These are phyloP conservation scores for Halesus radiatus DNA, from an alignment of 1,140 invertebrate species.

Conservation along the genomic window DNA sequence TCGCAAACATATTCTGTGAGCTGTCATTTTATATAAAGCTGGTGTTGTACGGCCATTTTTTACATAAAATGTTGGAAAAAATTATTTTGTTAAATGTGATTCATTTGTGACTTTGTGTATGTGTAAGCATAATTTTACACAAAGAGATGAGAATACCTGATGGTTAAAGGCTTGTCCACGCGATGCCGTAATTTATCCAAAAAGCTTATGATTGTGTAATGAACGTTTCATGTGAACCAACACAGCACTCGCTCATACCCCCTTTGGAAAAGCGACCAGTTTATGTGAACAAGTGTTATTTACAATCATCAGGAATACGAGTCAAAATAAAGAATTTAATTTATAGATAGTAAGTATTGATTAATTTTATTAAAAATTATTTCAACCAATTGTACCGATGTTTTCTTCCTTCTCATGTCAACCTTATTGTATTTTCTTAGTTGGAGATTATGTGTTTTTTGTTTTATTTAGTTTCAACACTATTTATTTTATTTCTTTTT, in stretches of 20 bases:
- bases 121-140: slow-evolving; percentile 4
- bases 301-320: slow-evolving; percentile 7
- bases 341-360: slow-evolving; percentile 20
- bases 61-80: not conserved
- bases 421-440: too few species aligned
- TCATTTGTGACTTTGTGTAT: slow-evolving; percentile 13
- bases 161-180: not conserved
- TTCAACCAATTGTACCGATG: not conserved
- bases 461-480: too few species aligned
- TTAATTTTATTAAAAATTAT: slow-evolving; percentile 39
- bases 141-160: not conserved
- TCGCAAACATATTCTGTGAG: slow-evolving; percentile 1
- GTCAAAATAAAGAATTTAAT: slow-evolving; percentile 29
- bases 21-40: slow-evolving; percentile 7
- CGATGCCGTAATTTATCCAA: too few species aligned
- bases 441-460: too few species aligned
- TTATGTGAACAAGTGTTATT: not conserved
- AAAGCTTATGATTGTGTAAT: too few species aligned
- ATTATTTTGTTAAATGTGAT: slow-evolving; percentile 21
- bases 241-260: too few species aligned
- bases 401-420: not conserved
- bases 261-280: too few species aligned
- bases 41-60: not conserved
- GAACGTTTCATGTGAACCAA: too few species aligned
- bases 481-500: too few species aligned